These are phyloP conservation scores for Latheticus oryzae DNA, from an alignment of 2,888 invertebrate species.

Conservation along the genomic window DNA sequence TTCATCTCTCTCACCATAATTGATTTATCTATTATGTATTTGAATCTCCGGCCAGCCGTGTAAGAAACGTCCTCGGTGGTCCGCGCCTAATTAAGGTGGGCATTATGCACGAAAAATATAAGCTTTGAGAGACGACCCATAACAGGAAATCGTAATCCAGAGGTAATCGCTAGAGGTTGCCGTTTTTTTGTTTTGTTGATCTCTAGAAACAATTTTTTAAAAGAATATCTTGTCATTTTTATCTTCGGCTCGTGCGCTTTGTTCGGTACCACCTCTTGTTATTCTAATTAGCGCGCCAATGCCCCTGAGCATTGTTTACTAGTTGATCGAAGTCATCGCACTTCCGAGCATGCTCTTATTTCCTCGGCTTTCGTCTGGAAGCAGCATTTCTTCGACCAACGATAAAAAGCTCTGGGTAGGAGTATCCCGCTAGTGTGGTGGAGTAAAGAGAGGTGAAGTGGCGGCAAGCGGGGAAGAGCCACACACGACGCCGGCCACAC, in stretches of 20 bases:
- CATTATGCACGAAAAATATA: constrained; percentile 60
- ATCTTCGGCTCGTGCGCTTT: constrained; percentile 1
- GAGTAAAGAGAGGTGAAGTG: constrained; percentile 46
- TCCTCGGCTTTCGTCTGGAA: constrained; percentile 29
- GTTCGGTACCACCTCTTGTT: not conserved
- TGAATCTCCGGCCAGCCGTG: constrained; percentile 51
- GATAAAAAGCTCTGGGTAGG: constrained; percentile 42
- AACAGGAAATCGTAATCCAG: constrained; percentile 47
- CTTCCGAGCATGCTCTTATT: constrained; percentile 47
- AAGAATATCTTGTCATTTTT: not conserved
- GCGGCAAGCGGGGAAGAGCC: constrained; percentile 55
- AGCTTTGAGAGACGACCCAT: constrained; percentile 46
- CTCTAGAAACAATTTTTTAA: too few relatives aligned
- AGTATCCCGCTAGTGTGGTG: constrained; percentile 42
- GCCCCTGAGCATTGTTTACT: constrained; percentile 47
- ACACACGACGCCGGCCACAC: constrained; percentile 66
- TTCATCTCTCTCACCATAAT: too few relatives aligned
- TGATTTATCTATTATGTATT: constrained; percentile 53
- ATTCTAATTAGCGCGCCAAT: not conserved
- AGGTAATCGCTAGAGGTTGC: constrained; percentile 16
- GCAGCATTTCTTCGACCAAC: constrained; percentile 47
- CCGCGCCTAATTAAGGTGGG: constrained; percentile 60
- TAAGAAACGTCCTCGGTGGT: constrained; percentile 57
- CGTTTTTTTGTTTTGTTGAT: constrained; percentile 16
- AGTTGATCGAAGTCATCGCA: constrained; percentile 47